Conservation (phyloP, 1,140 invertebrate species). For the Caerostris darwini region DNA sequence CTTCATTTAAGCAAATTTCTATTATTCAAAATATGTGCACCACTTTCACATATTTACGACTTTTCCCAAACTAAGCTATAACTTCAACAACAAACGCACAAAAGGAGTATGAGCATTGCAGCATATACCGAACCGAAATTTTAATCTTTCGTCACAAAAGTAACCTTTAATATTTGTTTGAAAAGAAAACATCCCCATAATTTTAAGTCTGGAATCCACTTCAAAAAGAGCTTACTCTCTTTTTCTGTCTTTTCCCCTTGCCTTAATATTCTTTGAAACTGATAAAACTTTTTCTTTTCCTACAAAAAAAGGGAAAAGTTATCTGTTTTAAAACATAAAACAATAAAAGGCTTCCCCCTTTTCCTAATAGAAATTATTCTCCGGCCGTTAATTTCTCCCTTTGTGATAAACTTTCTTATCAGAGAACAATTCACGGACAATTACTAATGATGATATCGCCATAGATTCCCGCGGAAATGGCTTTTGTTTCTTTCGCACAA, state of each 20-base stretch:
- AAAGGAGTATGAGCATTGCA: no score
- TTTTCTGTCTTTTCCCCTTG: no score
- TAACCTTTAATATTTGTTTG: background rate
- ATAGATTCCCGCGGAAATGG: slow-evolving; percentile 16
- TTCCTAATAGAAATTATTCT: slow-evolving; percentile 45
- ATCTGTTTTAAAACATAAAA: slow-evolving; percentile 50
- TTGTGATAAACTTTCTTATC: slow-evolving; percentile 17
- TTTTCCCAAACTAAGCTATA: no score
- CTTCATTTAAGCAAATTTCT: background rate
- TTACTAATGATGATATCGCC: slow-evolving; percentile 55
- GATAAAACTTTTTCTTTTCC: background rate
- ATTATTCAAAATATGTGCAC: background rate
- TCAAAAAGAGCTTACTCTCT: background rate
- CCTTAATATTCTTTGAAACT: background rate
- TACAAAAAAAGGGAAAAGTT: background rate
- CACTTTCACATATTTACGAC: background rate
- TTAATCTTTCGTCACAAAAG: background rate
- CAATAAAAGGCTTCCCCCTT: slow-evolving; percentile 21
- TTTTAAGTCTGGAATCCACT: background rate
- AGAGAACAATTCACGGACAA: slow-evolving; percentile 43
- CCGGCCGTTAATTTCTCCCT: background rate
- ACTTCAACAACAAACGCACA: no score
- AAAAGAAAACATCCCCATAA: background rate
- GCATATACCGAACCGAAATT: background rate
- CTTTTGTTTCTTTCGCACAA: slow-evolving; percentile 48